These are phyloP conservation scores for Cottus gobio DNA, from an alignment of 2,113 vertebrate genomes.

Conservation along the genomic window DNA sequence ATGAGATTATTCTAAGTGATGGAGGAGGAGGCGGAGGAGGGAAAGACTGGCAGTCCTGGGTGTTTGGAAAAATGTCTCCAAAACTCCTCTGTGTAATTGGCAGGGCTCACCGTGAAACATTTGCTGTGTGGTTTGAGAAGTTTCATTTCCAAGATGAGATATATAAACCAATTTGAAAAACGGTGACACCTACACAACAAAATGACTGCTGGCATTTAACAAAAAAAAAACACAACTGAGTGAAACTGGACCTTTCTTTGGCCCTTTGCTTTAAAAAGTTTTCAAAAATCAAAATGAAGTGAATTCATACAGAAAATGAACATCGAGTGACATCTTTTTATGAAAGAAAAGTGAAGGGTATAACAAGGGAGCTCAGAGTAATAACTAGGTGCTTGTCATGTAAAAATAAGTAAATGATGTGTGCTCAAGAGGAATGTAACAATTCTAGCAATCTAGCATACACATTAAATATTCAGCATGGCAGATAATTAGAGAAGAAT, in stretches of 20 bases:
- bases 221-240: constrained; percentile 26
- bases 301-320: not conserved
- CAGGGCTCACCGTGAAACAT: constrained; percentile 57
- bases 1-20: constrained; percentile 75
- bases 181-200: constrained; percentile 59
- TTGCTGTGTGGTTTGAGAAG: constrained; percentile 68
- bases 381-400: not conserved
- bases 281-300: constrained; percentile 7
- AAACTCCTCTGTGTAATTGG: constrained; percentile 64
- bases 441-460: not conserved
- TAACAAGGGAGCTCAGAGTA: constrained; percentile 2
- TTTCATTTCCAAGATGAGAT: constrained; percentile 63
- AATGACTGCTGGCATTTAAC: constrained; percentile 34
- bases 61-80: constrained; percentile 70
- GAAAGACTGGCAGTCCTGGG: constrained; percentile 63
- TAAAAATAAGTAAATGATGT: not conserved
- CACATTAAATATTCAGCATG: not conserved
- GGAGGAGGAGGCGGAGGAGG: constrained; percentile 65
- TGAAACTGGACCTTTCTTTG: constrained; percentile 10
- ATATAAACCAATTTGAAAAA: constrained; percentile 45
- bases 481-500: constrained; percentile 8
- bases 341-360: not conserved
- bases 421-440: not conserved
- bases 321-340: not conserved
- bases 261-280: constrained; percentile 12